phyloP scores from a whole-genome alignment of 2,888 invertebrate genomes.

The Ischnus inquisitorius region DNA sequence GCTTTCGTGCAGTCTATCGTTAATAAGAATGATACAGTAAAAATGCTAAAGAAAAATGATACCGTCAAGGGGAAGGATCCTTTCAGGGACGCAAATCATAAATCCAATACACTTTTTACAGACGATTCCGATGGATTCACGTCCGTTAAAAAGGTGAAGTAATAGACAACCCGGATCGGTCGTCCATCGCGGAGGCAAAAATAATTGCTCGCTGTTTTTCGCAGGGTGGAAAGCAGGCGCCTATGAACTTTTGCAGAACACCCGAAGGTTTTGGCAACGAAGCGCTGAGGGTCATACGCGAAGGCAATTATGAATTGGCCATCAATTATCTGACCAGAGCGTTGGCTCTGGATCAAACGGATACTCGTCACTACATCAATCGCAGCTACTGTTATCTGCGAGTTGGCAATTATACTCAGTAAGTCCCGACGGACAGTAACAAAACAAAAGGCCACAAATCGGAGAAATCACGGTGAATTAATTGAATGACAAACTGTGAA shows the following conservation, averaged over 20 bases:
- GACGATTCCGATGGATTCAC: constrained; percentile 45
- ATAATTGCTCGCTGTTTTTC: background rate
- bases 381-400: constrained; percentile 71
- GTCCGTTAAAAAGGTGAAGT: constrained; percentile 49
- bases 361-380: constrained; percentile 71
- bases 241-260: constrained; percentile 46
- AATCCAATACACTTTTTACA: background rate
- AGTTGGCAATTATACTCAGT: constrained; percentile 62
- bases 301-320: constrained; percentile 60
- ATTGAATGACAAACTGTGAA: too few relatives aligned
- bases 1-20: constrained; percentile 64
- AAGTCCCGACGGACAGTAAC: constrained; percentile 22
- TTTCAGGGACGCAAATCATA: background rate
- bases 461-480: too few relatives aligned
- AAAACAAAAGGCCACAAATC: background rate
- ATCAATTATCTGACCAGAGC: constrained; percentile 64
- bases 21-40: constrained; percentile 40
- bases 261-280: constrained; percentile 63
- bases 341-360: constrained; percentile 59
- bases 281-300: constrained; percentile 54
- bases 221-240: constrained; percentile 52
- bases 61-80: constrained; percentile 12
- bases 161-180: too few relatives aligned
- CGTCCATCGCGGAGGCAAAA: too few relatives aligned
- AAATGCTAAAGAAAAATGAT: constrained; percentile 44